Evolutionary conservation across 1,140 invertebrate species (phyloP).

Genomic region (Hylyphantes graminicola): DNA sequence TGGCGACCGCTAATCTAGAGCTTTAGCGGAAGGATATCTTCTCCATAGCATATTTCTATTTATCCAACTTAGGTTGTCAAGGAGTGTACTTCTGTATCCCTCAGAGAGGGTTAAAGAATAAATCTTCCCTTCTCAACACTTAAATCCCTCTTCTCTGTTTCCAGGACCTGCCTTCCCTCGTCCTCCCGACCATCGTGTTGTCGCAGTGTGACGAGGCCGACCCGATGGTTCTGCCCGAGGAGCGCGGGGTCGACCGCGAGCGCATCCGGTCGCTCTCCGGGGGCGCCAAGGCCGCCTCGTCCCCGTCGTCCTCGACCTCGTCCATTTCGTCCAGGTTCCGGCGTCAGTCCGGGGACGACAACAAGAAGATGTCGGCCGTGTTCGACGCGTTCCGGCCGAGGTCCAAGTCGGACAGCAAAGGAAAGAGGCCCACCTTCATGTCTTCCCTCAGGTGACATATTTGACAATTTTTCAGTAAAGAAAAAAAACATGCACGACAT

Average conservation of each 20-base stretch:
- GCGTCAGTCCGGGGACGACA: conserved; percentile 35
- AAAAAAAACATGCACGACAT: too few relatives aligned
- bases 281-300: conserved; percentile 14
- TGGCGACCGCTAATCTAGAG: too few relatives aligned
- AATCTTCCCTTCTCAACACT: too few relatives aligned
- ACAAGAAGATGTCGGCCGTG: conserved; percentile 69
- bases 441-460: conserved; percentile 80
- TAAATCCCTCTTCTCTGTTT: background rate
- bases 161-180: conserved; percentile 45
- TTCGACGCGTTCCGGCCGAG: conserved; percentile 87
- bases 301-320: background rate
- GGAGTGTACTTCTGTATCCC: too few relatives aligned
- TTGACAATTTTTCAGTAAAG: too few relatives aligned
- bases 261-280: conserved; percentile 53
- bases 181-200: conserved; percentile 43
- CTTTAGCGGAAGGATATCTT: too few relatives aligned
- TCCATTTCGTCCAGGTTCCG: conserved; percentile 31
- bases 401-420: conserved; percentile 82
- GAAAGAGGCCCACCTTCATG: conserved; percentile 77
- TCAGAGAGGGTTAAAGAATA: too few relatives aligned
- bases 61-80: too few relatives aligned
- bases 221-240: conserved; percentile 43
- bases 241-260: conserved; percentile 3
- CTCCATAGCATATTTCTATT: too few relatives aligned
- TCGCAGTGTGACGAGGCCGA: conserved; percentile 30